Percentiles rank a stretch among this genome's conserved stretches.
phyloP scores from a whole-genome alignment of 2,797 vertebrate species.

The Lepilemur septentrionalis region DNA sequence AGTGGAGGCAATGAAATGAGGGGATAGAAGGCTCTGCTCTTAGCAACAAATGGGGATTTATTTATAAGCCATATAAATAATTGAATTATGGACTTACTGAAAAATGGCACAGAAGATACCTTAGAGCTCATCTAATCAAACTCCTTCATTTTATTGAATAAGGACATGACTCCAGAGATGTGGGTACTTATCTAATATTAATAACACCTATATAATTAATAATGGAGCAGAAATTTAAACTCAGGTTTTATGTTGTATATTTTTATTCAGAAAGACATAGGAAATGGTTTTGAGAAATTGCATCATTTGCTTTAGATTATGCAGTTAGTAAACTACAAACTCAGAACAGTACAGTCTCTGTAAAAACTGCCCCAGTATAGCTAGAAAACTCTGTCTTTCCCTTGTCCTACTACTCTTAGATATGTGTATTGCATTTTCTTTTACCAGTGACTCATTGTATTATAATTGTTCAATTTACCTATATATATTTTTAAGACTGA shows the following conservation, averaged over 20 bases:
- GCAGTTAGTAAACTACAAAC: neutral
- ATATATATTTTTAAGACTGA: neutral
- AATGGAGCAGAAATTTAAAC: neutral
- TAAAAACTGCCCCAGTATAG: neutral
- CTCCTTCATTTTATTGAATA: neutral
- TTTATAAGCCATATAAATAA: neutral
- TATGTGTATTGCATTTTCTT: neutral
- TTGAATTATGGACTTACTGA: neutral
- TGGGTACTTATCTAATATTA: neutral
- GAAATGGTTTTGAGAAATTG: neutral
- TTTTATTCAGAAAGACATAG: neutral
- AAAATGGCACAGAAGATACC: neutral
- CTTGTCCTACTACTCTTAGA: neutral
- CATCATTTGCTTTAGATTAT: neutral
- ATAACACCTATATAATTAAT: neutral
- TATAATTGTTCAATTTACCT: neutral
- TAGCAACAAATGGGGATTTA: neutral
- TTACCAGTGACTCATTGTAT: neutral
- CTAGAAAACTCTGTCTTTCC: neutral
- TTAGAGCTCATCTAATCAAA: neutral
- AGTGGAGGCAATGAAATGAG: neutral
- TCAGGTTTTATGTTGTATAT: neutral
- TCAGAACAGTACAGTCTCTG: neutral
- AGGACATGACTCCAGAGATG: neutral
- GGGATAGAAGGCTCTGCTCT: neutral